phyloP scores from a whole-genome alignment of 1,140 invertebrate genomes.

The Drosophila mayri region DNA sequence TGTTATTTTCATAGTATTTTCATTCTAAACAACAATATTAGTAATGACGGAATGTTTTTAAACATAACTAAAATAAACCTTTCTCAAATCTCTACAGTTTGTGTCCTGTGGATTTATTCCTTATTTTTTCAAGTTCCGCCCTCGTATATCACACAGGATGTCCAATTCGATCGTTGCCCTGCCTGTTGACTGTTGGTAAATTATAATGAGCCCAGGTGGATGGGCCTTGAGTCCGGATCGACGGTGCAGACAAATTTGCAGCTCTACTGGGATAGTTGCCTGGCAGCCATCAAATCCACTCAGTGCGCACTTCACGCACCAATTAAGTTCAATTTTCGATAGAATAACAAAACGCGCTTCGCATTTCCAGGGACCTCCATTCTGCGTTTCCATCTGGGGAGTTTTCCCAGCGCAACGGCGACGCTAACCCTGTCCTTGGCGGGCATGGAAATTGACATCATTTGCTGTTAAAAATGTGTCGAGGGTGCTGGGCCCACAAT shows the following conservation, averaged over 20 bases:
- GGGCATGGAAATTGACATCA: conserved; percentile 75
- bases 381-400: conserved; percentile 8
- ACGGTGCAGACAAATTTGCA: conserved; percentile 38
- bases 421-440: conserved; percentile 22
- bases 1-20: not conserved
- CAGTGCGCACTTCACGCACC: conserved; percentile 73
- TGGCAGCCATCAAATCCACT: conserved; percentile 63
- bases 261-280: conserved; percentile 55
- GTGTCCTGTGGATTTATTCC: not conserved
- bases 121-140: conserved; percentile 7
- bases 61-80: too few species aligned
- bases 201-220: conserved; percentile 64
- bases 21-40: not conserved
- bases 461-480: conserved; percentile 67
- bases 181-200: conserved; percentile 51
- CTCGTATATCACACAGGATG: conserved; percentile 11
- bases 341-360: conserved; percentile 55
- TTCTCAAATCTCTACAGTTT: not conserved
- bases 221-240: not conserved
- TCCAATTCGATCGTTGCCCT: conserved; percentile 57
- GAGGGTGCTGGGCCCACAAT: conserved; percentile 19
- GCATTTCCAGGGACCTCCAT: conserved; percentile 9
- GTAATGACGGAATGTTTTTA: not conserved
- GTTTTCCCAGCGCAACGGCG: conserved; percentile 15
- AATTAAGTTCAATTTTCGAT: conserved; percentile 78